A percentile compares a stretch with the other conserved stretches of the same genome.
These are phyloP conservation scores for Myotis brandtii DNA, from an alignment of 2,113 vertebrate genomes.

Conservation along the genomic window DNA sequence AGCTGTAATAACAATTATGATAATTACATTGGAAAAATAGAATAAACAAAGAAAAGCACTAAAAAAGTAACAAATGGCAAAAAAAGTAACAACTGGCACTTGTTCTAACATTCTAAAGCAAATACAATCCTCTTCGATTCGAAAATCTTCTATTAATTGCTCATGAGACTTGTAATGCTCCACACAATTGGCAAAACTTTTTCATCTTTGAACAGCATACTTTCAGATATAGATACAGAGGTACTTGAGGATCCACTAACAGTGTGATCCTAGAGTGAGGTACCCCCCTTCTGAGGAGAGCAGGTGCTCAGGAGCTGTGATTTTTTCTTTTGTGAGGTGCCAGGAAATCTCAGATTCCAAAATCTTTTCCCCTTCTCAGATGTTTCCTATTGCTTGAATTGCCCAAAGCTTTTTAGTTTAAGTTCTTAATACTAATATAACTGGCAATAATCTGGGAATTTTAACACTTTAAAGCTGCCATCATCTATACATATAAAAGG, in stretches of 20 bases:
- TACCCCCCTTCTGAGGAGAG: neutral
- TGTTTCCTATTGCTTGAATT: neutral
- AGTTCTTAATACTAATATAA: neutral
- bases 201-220: neutral
- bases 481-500: neutral
- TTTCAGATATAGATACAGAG: neutral
- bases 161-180: neutral
- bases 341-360: conserved; percentile 20
- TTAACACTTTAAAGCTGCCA: conserved; percentile 9
- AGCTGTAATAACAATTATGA: conserved; percentile 2
- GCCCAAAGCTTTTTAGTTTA: neutral
- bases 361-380: neutral
- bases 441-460: neutral
- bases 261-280: neutral
- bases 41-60: conserved; percentile 41
- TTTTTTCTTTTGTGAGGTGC: neutral
- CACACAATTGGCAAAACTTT: neutral
- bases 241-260: neutral
- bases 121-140: conserved; percentile 1
- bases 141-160: conserved; percentile 35
- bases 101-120: neutral
- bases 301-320: neutral
- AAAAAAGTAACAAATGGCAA: neutral
- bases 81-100: neutral
- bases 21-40: conserved; percentile 39